Evolutionary conservation across 2,888 invertebrate genomes (phyloP).

Genomic region (Micropterix aruncella): DNA sequence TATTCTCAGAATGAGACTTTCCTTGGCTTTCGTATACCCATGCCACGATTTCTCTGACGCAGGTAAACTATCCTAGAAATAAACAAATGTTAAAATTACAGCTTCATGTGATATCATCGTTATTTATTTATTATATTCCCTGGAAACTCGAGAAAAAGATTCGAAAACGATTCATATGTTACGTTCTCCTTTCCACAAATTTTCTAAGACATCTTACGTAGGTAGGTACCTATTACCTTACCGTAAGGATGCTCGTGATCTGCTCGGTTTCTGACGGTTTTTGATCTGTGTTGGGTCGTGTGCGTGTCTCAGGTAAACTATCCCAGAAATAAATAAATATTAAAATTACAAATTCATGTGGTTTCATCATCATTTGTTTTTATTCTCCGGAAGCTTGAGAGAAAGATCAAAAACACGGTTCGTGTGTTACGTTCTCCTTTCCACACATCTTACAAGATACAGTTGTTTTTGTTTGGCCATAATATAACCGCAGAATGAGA

Average conservation of each 20-base stretch:
- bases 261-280: conserved; percentile 55
- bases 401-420: conserved; percentile 81
- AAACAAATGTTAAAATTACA: too few species aligned
- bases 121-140: conserved; percentile 38
- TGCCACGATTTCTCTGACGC: conserved; percentile 51
- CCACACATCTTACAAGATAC: conserved; percentile 61
- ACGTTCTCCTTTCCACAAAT: conserved; percentile 60
- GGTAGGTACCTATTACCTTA: too few species aligned
- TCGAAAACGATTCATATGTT: too few species aligned
- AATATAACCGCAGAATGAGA: conserved; percentile 77
- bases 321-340: too few species aligned
- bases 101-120: too few species aligned
- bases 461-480: too few species aligned
- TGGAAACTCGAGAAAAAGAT: conserved; percentile 69
- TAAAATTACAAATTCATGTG: too few species aligned
- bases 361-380: too few species aligned
- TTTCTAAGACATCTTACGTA: conserved; percentile 63
- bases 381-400: conserved; percentile 55
- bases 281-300: conserved; percentile 53
- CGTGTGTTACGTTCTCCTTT: conserved; percentile 59
- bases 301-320: conserved; percentile 27
- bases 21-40: conserved; percentile 52
- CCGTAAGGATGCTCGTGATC: too few species aligned
- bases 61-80: conserved; percentile 24
- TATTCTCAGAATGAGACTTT: conserved; percentile 58